Base-by-base conservation (phyloP, 2,113 vertebrate species). In the Platysternon megacephalum region DNA sequence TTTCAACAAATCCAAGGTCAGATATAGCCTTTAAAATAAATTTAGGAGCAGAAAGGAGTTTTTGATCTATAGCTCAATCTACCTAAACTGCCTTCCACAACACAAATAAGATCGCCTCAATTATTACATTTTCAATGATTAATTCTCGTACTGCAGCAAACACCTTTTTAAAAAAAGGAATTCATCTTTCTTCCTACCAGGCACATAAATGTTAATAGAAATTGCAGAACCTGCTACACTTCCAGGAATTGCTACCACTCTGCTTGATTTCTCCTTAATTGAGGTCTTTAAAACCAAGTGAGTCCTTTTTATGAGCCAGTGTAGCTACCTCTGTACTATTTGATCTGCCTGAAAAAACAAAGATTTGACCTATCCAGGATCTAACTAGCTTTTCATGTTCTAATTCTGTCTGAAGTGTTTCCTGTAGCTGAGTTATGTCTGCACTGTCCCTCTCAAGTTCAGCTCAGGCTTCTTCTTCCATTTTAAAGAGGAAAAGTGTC, bases 71-170 rank as follows among this genome's bases (percentile, higher is more conserved):
- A 48, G 39, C 39, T 76, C 84, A 61, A 79, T 84, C 42, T 84
- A 93, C 92, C 21, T 88, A 80, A 82, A 86, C 76, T 87, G 4
- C 48, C 88, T 7, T 68, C 21, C 39, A 83, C 51, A 91, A 56
- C 24, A 51, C 39, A 94, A 76, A 74, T 82, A 91, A 86, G 28
- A 72, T 72, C 56, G 11, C 42, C 22, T 87, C 65, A 84, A 91
- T 92, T 93, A 79, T 74, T 89, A 80, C 49, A n/a, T 89, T 87
- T 85, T 93, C 76, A 79, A 51, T 72, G 85, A 85, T 94, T 93
- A 87, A 91, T 85, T 93, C 79, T 68, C 14, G 1, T 87, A 91
- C 79, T 93, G n/a, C 4, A 76, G 32, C 12, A 51, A 68, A 84
- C 39, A 22, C 2, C 12, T 92, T 89, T 84, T 81, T 52, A 86